Evolutionary conservation across 1,140 invertebrate genomes (phyloP).

Genomic region (Halyomorpha halys): DNA sequence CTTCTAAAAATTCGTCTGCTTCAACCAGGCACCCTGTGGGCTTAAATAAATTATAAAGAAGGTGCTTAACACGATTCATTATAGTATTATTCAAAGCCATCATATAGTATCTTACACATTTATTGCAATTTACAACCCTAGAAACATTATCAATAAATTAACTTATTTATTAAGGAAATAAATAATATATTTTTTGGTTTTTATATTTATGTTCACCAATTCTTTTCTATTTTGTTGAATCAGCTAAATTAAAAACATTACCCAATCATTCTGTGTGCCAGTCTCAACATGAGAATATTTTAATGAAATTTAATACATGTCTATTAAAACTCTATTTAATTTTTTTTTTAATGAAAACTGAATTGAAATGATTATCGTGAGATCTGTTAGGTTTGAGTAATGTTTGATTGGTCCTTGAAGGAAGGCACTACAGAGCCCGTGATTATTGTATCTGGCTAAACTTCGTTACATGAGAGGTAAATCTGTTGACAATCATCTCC

Average conservation of each 20-base stretch:
- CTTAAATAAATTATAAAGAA: conserved; percentile 1
- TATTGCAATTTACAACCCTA: conserved; percentile 1
- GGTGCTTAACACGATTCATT: background rate
- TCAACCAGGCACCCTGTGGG: conserved; percentile 6
- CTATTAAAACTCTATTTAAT: background rate
- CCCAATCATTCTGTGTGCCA: background rate
- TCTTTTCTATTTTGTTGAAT: background rate
- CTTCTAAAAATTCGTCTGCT: background rate
- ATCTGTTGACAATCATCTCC: conserved; percentile 72
- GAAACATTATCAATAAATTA: background rate
- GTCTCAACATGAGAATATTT: background rate
- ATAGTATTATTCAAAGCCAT: background rate
- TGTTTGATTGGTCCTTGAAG: conserved; percentile 7
- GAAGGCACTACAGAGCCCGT: background rate
- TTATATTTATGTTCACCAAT: background rate
- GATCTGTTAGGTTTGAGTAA: conserved; percentile 10
- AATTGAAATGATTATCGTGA: background rate
- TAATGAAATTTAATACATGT: background rate
- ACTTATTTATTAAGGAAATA: conserved; percentile 6
- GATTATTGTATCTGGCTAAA: conserved; percentile 40
- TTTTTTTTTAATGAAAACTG: background rate
- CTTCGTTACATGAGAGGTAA: conserved; percentile 76
- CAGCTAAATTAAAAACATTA: conserved; percentile 11
- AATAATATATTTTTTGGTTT: conserved; percentile 10
- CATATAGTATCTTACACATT: background rate